A percentile compares a stretch with the other conserved stretches of the same genome.
Conservation (phyloP, 1,140 invertebrate species). For the Monochamus saltuarius region DNA sequence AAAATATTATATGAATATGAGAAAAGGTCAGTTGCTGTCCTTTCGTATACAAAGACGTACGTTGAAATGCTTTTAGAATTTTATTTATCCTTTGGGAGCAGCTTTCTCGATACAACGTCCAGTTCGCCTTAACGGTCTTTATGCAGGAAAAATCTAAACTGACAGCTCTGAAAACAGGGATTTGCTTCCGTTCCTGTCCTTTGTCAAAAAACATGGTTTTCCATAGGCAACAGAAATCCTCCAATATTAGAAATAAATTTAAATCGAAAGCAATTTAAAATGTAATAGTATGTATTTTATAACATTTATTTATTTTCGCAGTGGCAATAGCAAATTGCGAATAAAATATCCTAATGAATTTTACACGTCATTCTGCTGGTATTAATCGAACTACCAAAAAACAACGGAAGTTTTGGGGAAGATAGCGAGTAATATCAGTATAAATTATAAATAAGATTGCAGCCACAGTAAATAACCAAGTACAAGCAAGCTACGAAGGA, state of each 20-base stretch:
- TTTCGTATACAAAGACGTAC: constrained; percentile 3
- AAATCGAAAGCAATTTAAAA: no score
- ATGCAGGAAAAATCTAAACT: constrained; percentile 30
- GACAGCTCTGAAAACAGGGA: constrained; percentile 30
- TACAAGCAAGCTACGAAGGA: constrained; percentile 30
- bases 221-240: background rate
- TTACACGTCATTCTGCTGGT: no score
- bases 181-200: constrained; percentile 25
- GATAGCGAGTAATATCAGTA: constrained; percentile 29
- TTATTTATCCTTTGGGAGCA: constrained; percentile 33
- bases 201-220: constrained; percentile 18
- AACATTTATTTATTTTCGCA: no score
- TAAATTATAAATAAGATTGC: constrained; percentile 40
- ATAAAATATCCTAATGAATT: no score
- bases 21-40: constrained; percentile 28
- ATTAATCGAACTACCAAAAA: background rate
- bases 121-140: constrained; percentile 16
- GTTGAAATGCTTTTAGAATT: constrained; percentile 29
- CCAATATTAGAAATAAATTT: no score
- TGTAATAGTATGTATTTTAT: no score
- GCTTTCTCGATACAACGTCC: constrained; percentile 28
- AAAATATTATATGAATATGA: constrained; percentile 12
- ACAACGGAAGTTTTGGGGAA: constrained; percentile 12
- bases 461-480: constrained; percentile 37
- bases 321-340: no score